Evolutionary conservation across 2,797 vertebrate species (phyloP).

Genomic region (Tenualosa thibaudeaui): DNA sequence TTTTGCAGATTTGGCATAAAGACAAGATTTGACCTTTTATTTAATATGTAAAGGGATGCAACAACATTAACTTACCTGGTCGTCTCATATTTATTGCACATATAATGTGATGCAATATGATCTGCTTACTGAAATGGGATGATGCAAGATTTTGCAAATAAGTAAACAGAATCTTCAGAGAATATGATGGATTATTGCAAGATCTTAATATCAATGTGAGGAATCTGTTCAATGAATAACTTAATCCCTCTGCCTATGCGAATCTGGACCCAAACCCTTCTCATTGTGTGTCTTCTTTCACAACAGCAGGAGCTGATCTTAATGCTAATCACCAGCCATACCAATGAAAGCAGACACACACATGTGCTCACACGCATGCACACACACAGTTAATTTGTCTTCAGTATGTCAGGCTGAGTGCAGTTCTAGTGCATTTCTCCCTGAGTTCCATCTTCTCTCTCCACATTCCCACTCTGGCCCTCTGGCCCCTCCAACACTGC

Average conservation of each 20-base stretch:
- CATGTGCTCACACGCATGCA: background rate
- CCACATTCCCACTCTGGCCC: background rate
- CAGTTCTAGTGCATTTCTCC: background rate
- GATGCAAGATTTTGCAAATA: background rate
- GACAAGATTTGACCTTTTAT: background rate
- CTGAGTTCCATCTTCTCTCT: background rate
- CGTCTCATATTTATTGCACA: background rate
- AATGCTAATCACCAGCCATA: background rate
- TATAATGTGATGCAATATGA: background rate
- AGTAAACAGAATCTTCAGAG: background rate
- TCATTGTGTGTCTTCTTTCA: background rate
- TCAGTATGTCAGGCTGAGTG: background rate
- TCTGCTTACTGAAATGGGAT: background rate
- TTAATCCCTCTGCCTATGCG: background rate
- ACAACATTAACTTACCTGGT: background rate
- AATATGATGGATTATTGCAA: background rate
- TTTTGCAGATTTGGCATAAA: background rate
- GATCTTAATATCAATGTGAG: background rate
- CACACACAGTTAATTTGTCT: background rate
- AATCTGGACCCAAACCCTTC: background rate
- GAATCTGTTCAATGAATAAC: background rate
- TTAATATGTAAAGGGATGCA: background rate
- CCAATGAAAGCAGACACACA: background rate
- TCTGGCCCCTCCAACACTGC: constrained; percentile 29
- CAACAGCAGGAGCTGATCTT: background rate